phyloP scores from a whole-genome alignment of 2,113 vertebrate genomes.

The Grantiella picta region DNA sequence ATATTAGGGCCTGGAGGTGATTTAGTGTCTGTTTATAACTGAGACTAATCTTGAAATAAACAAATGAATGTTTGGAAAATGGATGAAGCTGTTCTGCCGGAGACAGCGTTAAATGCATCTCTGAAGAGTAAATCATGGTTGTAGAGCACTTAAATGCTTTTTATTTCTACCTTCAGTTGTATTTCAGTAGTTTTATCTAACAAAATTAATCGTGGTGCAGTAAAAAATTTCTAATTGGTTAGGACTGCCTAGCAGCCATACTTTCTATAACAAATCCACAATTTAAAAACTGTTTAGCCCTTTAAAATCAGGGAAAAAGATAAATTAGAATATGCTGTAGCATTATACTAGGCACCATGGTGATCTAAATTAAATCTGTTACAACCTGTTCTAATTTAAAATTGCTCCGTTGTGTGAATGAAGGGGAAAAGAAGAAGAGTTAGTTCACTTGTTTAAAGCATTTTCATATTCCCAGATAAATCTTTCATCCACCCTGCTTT shows the following conservation, averaged over 20 bases:
- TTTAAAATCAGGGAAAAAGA: not conserved
- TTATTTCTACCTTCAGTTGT: slow-evolving; percentile 53
- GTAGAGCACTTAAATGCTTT: slow-evolving; percentile 49
- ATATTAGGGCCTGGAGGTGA: slow-evolving; percentile 67
- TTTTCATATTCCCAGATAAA: slow-evolving; percentile 22
- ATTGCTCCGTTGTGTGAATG: not conserved
- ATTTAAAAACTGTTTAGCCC: slow-evolving; percentile 21
- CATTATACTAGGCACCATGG: slow-evolving; percentile 33
- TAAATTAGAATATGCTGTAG: slow-evolving; percentile 31
- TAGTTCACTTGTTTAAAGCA: slow-evolving; percentile 4
- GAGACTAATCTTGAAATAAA: slow-evolving; percentile 72
- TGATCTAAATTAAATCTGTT: slow-evolving; percentile 66
- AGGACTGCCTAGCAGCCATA: not conserved
- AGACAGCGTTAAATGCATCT: slow-evolving; percentile 57
- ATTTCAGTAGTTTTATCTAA: slow-evolving; percentile 52
- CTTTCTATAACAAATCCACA: not conserved
- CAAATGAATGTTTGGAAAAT: slow-evolving; percentile 71
- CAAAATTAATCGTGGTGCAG: slow-evolving; percentile 32
- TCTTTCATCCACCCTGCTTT: not conserved
- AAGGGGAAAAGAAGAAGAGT: slow-evolving; percentile 25
- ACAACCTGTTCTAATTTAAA: slow-evolving; percentile 57
- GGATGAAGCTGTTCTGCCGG: slow-evolving; percentile 51
- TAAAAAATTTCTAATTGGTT: slow-evolving; percentile 24
- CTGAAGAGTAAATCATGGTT: slow-evolving; percentile 47
- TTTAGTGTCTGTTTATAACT: slow-evolving; percentile 74